Percentiles rank a stretch among this genome's conserved stretches.
These are phyloP conservation scores for Drosophila multiciliata DNA, from an alignment of 2,888 invertebrate species.

Conservation along the genomic window DNA sequence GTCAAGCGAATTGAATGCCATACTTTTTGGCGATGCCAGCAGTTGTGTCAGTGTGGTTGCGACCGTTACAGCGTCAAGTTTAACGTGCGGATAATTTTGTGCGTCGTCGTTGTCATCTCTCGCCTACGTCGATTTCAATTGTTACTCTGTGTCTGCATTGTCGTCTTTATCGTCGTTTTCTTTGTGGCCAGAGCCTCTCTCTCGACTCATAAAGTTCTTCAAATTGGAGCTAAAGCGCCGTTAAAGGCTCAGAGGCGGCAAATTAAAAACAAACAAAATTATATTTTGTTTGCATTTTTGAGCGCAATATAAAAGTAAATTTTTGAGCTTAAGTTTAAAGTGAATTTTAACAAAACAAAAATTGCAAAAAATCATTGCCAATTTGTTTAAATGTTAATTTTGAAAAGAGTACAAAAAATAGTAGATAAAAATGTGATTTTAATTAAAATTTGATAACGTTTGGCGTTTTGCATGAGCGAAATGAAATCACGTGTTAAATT, in stretches of 20 bases:
- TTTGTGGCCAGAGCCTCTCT: conserved; percentile 32
- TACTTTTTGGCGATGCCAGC: conserved; percentile 39
- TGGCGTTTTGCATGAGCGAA: conserved; percentile 41
- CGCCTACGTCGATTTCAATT: conserved; percentile 58
- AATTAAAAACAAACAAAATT: conserved; percentile 73
- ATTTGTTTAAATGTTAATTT: conserved; percentile 7
- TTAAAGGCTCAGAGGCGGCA: conserved; percentile 51
- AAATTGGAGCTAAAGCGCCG: conserved; percentile 32
- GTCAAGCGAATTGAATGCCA: conserved; percentile 46
- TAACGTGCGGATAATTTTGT: conserved; percentile 59
- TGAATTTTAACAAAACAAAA: conserved; percentile 33
- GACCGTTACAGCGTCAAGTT: conserved; percentile 82
- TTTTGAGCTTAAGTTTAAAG: conserved; percentile 26
- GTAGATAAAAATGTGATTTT: conserved; percentile 36
- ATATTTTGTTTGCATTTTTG: conserved; percentile 60
- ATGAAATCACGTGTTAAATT: conserved; percentile 70
- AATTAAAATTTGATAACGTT: conserved; percentile 34
- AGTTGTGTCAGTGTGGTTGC: conserved; percentile 77
- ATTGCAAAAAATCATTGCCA: conserved; percentile 10
- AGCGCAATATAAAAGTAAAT: conserved; percentile 43
- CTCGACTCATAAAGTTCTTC: conserved; percentile 29
- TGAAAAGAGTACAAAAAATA: neutral
- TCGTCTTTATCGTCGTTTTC: conserved; percentile 45
- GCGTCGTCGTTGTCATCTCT: conserved; percentile 52
- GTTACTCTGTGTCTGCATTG: conserved; percentile 43